Base-by-base conservation (phyloP, 2,113 vertebrate genomes). In the Sinocyclocheilus maitianheensis region DNA sequence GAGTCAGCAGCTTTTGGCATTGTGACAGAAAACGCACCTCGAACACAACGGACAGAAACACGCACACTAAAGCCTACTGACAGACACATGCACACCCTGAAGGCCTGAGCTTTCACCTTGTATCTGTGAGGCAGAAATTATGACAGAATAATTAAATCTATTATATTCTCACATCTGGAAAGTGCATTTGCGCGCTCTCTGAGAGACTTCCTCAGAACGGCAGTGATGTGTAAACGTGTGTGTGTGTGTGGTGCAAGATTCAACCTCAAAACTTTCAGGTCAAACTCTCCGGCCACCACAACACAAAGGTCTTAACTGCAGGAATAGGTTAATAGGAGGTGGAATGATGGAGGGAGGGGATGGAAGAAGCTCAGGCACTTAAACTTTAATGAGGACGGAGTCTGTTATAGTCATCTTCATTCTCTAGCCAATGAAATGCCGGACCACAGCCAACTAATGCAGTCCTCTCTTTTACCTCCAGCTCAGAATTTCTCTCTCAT, bases 361-460 rank as follows among this genome's bases (percentile, higher is more conserved):
- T 71, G 72, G 51, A 22, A 82, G 85, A 51, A 81, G 86, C 88
- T 84, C 30, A 77, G 67, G 77, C 71, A 82, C 85, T 91, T 89
- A 88, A 91, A 88, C 81, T 89, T 89, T 78, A 91, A 51, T 12
- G 87, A 88, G 62, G 46, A 62, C 16, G 9, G 77, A 90, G 88
- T 93, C 91, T 95, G 94, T 88, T 69, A 92, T 92, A 94, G 79
- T 84, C 83, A 94, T 95, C 88, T 71, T 92, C 87, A 75, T 89
- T 88, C 91, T 93, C 89, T 83, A 89, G 85, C 88, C 81, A 88
- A 67, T 63, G 81, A 85, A 85, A 85, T 81, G 60, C 71, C 30
- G 30, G 46, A 60, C 26, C n/a, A 67, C 79, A 84, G 77, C 85
- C 81, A 84, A 83, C 67, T 72, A 88, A 12, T 55, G 65, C 82